Base-by-base conservation (phyloP, 2,797 vertebrate species). In the Ctenopoma kingsleyae region DNA sequence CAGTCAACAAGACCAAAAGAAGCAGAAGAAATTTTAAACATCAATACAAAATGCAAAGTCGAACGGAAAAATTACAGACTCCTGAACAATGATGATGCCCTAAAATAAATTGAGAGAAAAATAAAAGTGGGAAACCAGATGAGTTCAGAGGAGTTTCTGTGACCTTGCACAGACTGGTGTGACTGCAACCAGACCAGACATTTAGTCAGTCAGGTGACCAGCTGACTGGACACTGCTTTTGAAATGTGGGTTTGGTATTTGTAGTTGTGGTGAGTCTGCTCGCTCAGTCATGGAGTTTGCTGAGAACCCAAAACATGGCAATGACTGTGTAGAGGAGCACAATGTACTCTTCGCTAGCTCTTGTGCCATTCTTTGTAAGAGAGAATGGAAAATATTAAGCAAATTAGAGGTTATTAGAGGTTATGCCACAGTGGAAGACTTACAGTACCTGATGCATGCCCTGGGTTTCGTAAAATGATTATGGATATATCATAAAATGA, bases 191-290 rank as follows among this genome's bases (percentile, higher is more conserved):
- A 61, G 40, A 41, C 70, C 86, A 87, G 75, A 80, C 74, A 43
- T 68, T n/a, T 6, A 73, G 61, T 35, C 44, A 19, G 68, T 83
- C 81, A 87, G 49, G 74, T 84, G 82, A 84, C 68, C 77, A 63
- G 72, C 78, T 73, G 83, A 85, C 76, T 71, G 69, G 67, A 73
- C 49, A 58, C 54, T 64, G 59, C 77, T 56, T 23, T 77, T 67
- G 67, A 81, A 83, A 78, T 82, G 83, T 82, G 79, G 72, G 6
- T 83, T 81, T 75, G 67, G 54, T 79, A 58, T 86, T 78, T 77
- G 71, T 52, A 73, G 67, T 61, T 78, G 80, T 40, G 84, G 78
- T 53, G 48, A 76, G 67, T 30, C 67, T 53, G 62, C 36, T 68
- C 49, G 59, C 32, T 60, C 51, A 15, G 60, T 59, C 63, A 62